Evolutionary conservation across 2,797 vertebrate genomes (phyloP).

Genomic region (Spinus olivaceus): DNA sequence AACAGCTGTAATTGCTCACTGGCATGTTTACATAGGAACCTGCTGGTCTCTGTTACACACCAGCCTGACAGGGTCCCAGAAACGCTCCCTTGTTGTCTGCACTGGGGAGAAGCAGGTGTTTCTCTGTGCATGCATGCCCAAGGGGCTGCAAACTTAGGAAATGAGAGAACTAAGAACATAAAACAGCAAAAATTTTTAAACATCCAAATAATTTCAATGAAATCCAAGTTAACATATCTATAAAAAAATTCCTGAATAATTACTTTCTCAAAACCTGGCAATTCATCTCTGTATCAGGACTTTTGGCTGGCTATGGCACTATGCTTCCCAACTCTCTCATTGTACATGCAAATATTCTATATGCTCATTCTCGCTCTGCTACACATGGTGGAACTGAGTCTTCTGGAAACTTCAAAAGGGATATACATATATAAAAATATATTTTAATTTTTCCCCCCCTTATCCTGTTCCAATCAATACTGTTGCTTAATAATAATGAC

Average conservation of each 20-base stretch:
- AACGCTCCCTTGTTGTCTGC: not conserved
- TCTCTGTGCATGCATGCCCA: not conserved
- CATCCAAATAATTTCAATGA: not conserved
- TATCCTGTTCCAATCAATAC: not conserved
- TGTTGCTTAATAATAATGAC: not conserved
- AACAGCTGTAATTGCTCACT: slow-evolving; percentile 44
- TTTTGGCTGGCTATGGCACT: not conserved
- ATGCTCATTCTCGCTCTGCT: not conserved
- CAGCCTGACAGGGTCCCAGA: not conserved
- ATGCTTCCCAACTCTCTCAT: not conserved
- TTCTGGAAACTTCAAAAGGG: not conserved
- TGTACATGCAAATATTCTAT: not conserved
- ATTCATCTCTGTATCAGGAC: not conserved
- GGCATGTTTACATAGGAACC: slow-evolving; percentile 9
- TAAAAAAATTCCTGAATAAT: not conserved
- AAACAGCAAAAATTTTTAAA: not conserved
- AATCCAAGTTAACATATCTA: not conserved
- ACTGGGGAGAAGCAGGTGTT: not conserved
- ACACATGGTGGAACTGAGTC: not conserved
- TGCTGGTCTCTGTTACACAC: not conserved
- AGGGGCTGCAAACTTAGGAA: not conserved
- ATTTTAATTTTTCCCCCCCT: not conserved
- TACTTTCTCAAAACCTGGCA: not conserved
- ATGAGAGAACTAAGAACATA: not conserved
- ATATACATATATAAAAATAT: no score